These are phyloP conservation scores for Myopa testacea DNA, from an alignment of 2,888 invertebrate genomes.

Conservation along the genomic window DNA sequence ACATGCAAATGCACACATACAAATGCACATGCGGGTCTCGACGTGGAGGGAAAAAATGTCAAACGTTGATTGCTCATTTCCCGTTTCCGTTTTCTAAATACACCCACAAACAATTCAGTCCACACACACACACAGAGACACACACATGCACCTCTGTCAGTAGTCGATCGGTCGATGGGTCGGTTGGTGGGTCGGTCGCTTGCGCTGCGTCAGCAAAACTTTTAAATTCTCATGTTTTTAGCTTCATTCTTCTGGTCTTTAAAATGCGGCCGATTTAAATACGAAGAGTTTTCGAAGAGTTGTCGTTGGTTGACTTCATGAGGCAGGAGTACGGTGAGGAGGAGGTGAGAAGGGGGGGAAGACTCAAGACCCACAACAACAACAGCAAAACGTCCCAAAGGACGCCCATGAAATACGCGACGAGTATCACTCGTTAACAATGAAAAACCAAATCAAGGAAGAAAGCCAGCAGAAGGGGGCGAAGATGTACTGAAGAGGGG, in stretches of 20 bases:
- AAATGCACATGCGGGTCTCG: neutral
- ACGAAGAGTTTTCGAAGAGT: neutral
- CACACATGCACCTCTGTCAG: neutral
- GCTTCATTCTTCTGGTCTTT: neutral
- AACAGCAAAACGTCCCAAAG: neutral
- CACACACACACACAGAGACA: neutral
- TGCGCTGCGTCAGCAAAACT: neutral
- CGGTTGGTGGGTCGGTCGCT: neutral
- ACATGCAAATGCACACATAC: neutral
- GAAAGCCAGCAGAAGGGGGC: neutral
- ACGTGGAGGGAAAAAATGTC: neutral
- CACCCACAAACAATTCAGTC: neutral
- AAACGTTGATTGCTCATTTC: constrained; percentile 8
- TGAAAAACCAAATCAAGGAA: neutral
- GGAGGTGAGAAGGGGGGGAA: neutral
- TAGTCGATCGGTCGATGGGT: too few relatives aligned
- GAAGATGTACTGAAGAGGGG: neutral
- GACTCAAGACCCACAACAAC: neutral
- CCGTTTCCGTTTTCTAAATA: neutral
- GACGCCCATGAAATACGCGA: neutral
- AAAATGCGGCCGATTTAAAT: neutral
- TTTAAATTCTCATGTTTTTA: neutral
- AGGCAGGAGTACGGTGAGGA: too few relatives aligned
- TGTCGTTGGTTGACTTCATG: too few relatives aligned
- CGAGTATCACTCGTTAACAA: neutral